Evolutionary conservation across 2,797 vertebrate genomes (phyloP).

Genomic region (Pantherophis alleghaniensis): DNA sequence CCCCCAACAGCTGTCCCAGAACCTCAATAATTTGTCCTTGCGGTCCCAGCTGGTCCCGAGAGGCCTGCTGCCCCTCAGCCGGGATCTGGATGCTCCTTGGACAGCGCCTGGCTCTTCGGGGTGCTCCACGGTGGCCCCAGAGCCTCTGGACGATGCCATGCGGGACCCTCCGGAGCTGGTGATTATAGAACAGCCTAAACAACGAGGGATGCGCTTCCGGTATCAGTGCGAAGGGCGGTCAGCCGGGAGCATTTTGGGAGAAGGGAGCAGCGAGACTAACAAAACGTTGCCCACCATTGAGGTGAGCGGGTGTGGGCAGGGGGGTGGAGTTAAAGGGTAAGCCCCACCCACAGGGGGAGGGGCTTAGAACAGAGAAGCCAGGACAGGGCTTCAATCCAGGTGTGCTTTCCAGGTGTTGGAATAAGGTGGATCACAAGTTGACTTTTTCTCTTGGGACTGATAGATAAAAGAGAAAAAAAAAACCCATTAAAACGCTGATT

Average conservation of each 20-base stretch:
- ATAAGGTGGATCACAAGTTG: not conserved
- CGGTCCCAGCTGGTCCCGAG: conserved; percentile 47
- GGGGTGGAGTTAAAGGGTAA: not conserved
- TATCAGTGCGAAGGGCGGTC: conserved; percentile 94
- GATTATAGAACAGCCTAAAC: conserved; percentile 90
- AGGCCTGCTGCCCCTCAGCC: conserved; percentile 18
- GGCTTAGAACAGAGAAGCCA: not conserved
- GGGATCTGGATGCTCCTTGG: conserved; percentile 20
- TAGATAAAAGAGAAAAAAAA: not conserved
- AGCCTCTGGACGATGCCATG: conserved; percentile 18
- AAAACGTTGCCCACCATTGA: conserved; percentile 87
- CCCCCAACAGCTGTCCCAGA: not conserved
- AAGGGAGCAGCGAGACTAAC: conserved; percentile 82
- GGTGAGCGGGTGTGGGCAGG: conserved; percentile 62
- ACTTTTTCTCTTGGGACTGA: not conserved
- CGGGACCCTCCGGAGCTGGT: conserved; percentile 71
- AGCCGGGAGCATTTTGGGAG: conserved; percentile 90
- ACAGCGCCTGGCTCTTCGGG: not conserved
- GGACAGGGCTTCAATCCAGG: not conserved
- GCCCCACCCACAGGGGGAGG: not conserved
- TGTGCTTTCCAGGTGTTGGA: not conserved
- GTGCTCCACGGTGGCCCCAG: not conserved
- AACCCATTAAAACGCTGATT: not conserved
- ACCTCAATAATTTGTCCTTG: conserved; percentile 29
- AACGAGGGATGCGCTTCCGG: conserved; percentile 94